These are phyloP conservation scores for Echinops telfairi DNA, from an alignment of 2,113 vertebrate species.

Conservation along the genomic window DNA sequence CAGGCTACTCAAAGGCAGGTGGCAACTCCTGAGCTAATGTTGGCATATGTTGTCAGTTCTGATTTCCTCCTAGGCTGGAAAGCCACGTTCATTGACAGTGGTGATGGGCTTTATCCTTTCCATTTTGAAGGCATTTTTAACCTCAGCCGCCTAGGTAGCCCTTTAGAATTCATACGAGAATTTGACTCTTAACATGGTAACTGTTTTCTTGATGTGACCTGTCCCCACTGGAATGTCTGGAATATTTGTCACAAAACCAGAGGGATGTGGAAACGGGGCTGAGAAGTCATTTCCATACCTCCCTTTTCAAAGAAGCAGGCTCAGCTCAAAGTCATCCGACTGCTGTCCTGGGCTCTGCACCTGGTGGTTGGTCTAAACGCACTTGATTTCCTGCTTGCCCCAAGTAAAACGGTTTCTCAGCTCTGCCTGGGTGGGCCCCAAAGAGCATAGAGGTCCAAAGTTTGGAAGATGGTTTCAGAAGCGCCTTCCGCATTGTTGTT, in stretches of 20 bases:
- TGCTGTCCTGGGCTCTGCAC: background rate
- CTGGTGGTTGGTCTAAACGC: background rate
- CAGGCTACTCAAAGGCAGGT: background rate
- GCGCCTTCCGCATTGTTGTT: background rate
- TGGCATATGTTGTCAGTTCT: slow-evolving; percentile 69
- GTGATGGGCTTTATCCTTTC: slow-evolving; percentile 66
- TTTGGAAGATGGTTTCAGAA: slow-evolving; percentile 16
- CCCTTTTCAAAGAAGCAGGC: slow-evolving; percentile 13
- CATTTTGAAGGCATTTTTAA: slow-evolving; percentile 66
- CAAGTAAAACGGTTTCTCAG: slow-evolving; percentile 19
- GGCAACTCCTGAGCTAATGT: slow-evolving; percentile 62
- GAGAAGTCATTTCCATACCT: slow-evolving; percentile 40
- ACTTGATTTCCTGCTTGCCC: background rate
- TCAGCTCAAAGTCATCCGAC: slow-evolving; percentile 42
- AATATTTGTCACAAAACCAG: slow-evolving; percentile 44
- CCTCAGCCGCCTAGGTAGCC: slow-evolving; percentile 5
- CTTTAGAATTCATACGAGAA: slow-evolving; percentile 69
- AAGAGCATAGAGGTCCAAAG: background rate
- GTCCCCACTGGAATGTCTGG: background rate
- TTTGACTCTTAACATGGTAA: slow-evolving; percentile 54
- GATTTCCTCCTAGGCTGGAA: slow-evolving; percentile 74
- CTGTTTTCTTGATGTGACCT: slow-evolving; percentile 50
- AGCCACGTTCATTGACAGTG: slow-evolving; percentile 69
- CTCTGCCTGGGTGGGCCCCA: background rate
- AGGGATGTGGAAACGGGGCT: slow-evolving; percentile 20